Evolutionary conservation across 1,140 invertebrate genomes (phyloP).

Genomic region (Drosophila mayri): DNA sequence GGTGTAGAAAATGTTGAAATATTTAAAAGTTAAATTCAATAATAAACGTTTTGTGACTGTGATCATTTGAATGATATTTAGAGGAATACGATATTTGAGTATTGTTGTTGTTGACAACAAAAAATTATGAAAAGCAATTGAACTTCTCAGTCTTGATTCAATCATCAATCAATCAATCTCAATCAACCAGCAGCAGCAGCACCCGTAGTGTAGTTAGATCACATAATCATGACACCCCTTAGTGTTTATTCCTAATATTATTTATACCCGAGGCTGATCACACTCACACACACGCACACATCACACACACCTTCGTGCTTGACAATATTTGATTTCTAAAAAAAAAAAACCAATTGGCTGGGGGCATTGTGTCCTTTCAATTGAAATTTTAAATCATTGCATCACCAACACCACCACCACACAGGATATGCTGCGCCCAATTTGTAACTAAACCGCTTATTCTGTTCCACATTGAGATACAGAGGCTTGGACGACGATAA

Average conservation of each 20-base stretch:
- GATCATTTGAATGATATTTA: slow-evolving; percentile 75
- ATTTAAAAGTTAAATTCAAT: slow-evolving; percentile 47
- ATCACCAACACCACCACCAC: slow-evolving; percentile 9
- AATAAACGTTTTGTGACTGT: slow-evolving; percentile 81
- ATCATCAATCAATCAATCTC: slow-evolving; percentile 32
- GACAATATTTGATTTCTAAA: slow-evolving; percentile 76
- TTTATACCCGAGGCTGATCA: slow-evolving; percentile 30
- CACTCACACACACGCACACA: slow-evolving; percentile 1
- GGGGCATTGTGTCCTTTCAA: background rate
- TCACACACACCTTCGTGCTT: slow-evolving; percentile 56
- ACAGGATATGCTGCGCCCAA: slow-evolving; percentile 45
- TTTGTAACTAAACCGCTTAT: slow-evolving; percentile 45
- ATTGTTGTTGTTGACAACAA: slow-evolving; percentile 48
- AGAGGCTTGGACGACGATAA: slow-evolving; percentile 42
- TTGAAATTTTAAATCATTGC: slow-evolving; percentile 30
- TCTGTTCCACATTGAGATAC: slow-evolving; percentile 51
- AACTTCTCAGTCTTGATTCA: slow-evolving; percentile 47
- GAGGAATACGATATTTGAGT: slow-evolving; percentile 50
- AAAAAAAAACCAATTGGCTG: background rate
- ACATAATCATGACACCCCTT: slow-evolving; percentile 2
- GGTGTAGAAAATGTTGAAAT: slow-evolving; percentile 23
- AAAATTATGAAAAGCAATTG: slow-evolving; percentile 67
- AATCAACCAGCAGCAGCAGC: slow-evolving; percentile 30
- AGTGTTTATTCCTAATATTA: slow-evolving; percentile 7
- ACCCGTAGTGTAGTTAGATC: slow-evolving; percentile 38